Evolutionary conservation across 1,140 invertebrate genomes (phyloP), one percentile per base, ranked within the genome.

Genomic region (Eulimnadia texana): DNA sequence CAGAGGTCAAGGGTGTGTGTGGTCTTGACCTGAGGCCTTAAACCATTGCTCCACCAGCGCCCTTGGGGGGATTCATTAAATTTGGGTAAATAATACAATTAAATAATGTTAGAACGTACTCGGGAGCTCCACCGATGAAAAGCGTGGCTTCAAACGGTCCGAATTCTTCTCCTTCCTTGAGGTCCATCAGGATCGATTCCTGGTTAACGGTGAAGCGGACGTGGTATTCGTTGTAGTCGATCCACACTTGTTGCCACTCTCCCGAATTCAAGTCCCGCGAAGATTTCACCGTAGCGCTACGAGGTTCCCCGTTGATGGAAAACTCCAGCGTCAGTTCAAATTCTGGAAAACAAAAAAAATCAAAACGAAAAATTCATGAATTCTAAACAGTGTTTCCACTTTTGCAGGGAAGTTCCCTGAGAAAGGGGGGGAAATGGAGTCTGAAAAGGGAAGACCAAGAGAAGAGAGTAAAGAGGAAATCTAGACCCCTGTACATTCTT

Each of bases 221-320:
- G 71, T 96, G 90, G 72, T 93, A 88, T 68, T 86, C 83, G 72
- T 94, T 93, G 69, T 90, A 91, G 74, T 91, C 88, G 64, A 91
- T 90, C 88, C 88, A 63, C 64, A 94, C 86, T 74, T 93, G 90
- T 70, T 96, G 91, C 92, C 92, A 96, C 69, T 93, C 89, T 0
- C 91, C 91, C 55, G 84, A 85, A 69, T 92, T 93, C 3, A 96
- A 76, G 70, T 84, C 83, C 63, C 84, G 75, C 64, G 82, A 79
- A 16, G 90, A 90, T 68, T 84, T 84, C 27, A 95, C 84, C 52
- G 85, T 84, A 33, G 90, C 73, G 69, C 84, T 84, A 57, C 85
- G 79, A 10, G 84, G 83, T 0, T 82, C 82, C 2, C 87, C 86
- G 70, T 88, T 91, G 2, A 93, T 73, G 0, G 88, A 88, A 66